Evolutionary conservation across 1,140 invertebrate genomes (phyloP), one percentile per base, ranked within the genome.

Genomic region (Panagrolaimus sp.): DNA sequence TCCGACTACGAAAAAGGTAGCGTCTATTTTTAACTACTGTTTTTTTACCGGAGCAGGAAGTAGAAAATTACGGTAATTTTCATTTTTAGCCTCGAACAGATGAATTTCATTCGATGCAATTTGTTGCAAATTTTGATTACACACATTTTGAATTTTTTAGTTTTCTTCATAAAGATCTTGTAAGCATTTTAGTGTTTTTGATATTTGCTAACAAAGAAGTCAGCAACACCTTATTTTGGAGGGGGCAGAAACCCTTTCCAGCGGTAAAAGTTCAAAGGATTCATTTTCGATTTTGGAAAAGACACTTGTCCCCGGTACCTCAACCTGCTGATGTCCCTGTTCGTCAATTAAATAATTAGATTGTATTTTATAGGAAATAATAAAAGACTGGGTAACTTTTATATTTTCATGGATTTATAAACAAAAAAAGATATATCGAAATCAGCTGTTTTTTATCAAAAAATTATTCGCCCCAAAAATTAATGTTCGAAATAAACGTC

Each of bases 121-220:
- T 58, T 58, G 52, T 58, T 21, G 15, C 28, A 12, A 58, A 58
- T 28, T 26, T n/a, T 8, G 52, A 58, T 28, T 58, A 58, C 17
- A 58, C 52, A 14, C 52, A 58, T 58, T 58, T 58, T 17, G 52
- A 58, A 21, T 58, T 26, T 21, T 58, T 58, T 58, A 58, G 14
- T 4, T 58, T 58, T 21, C 12, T 28, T 2, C 52, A 58, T 21
- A 58, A 28, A 26, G 28, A 58, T 26, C 52, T 58, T 14, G 52
- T 17, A 58, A 58, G 52, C 17, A n/a, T 2, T 4, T 38, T 38
- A 38, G 7, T 38, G 7, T 38, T 38, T 38, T 38, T 38, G 32
- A 2, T 38, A 7, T 38, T 38, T 2, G 7, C 2, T 38, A 38
- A 38, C 32, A 4, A 7, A 4, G 7, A 38, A 38, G 32, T 2